A percentile compares a stretch with the other conserved stretches of the same genome.
Conservation (phyloP, 2,113 vertebrate species). For the Callopanchax toddi region DNA sequence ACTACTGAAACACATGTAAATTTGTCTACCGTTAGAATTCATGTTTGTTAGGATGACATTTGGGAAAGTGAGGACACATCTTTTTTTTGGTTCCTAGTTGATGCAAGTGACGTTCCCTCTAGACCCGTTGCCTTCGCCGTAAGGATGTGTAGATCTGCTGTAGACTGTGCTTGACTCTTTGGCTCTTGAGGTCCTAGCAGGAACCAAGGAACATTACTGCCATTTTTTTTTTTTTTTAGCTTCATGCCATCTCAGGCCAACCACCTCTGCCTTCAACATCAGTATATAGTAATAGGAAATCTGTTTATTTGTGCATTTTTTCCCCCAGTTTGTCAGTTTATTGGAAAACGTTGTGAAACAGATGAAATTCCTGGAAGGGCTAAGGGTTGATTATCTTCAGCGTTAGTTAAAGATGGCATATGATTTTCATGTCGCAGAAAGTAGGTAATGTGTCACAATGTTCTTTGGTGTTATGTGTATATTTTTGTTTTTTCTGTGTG, state of each 20-base stretch:
- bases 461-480: slow-evolving; percentile 35
- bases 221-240: slow-evolving; percentile 9
- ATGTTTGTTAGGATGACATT: slow-evolving; percentile 60
- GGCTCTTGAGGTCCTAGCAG: slow-evolving; percentile 20
- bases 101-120: slow-evolving; percentile 53
- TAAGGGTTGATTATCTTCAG: slow-evolving; percentile 49
- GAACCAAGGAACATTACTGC: slow-evolving; percentile 7
- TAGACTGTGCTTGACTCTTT: slow-evolving; percentile 32
- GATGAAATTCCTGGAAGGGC: slow-evolving; percentile 54
- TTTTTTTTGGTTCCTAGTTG: slow-evolving; percentile 50
- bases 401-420: slow-evolving; percentile 53
- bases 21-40: slow-evolving; percentile 64
- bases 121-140: slow-evolving; percentile 71
- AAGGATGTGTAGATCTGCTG: slow-evolving; percentile 48
- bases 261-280: slow-evolving; percentile 53
- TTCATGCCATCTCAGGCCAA: slow-evolving; percentile 37
- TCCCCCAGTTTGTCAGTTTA: slow-evolving; percentile 19
- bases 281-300: slow-evolving; percentile 5
- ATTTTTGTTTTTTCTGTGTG: slow-evolving; percentile 18
- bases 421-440: slow-evolving; percentile 52
- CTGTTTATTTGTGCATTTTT: slow-evolving; percentile 12
- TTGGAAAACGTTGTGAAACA: slow-evolving; percentile 21
- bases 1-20: slow-evolving; percentile 73
- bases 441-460: slow-evolving; percentile 45
- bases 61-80: slow-evolving; percentile 40